A percentile compares a stretch with the other conserved stretches of the same genome.
These are phyloP conservation scores for Hyperoodon ampullatus DNA, from an alignment of 2,113 vertebrate species.

Conservation along the genomic window DNA sequence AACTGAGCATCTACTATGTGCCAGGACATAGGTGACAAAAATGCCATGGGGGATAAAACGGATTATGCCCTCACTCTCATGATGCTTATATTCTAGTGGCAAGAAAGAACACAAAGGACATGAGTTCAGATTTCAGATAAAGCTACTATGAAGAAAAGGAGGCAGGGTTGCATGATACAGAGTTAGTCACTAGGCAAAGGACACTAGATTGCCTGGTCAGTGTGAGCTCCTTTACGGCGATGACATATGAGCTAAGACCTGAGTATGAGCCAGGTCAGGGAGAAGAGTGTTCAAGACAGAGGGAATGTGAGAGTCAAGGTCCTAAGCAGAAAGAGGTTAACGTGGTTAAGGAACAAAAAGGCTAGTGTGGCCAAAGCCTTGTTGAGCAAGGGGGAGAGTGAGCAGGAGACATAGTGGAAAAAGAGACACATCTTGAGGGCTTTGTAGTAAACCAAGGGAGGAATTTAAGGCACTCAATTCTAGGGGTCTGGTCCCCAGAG, in stretches of 20 bases:
- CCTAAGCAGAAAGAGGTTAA: neutral
- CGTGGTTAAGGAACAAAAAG: neutral
- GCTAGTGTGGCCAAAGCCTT: neutral
- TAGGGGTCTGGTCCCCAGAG: neutral
- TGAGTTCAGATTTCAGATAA: neutral
- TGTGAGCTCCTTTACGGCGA: neutral
- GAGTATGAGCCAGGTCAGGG: neutral
- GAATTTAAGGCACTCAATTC: neutral
- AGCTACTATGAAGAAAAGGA: neutral
- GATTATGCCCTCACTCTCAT: neutral
- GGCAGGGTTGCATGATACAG: accelerated
- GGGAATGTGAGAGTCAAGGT: neutral
- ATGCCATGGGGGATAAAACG: neutral
- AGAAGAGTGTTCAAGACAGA: neutral
- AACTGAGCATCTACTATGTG: neutral
- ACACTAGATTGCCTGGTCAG: neutral
- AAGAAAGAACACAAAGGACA: neutral
- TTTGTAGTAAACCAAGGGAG: neutral
- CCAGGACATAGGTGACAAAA: neutral
- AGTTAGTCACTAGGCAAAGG: neutral
- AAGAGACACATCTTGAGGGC: neutral
- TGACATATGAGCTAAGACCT: neutral
- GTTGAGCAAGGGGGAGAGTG: neutral
- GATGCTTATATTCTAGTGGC: neutral
- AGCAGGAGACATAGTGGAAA: neutral